Percentiles rank a stretch among this genome's conserved stretches.
Conservation (phyloP, 2,113 vertebrate genomes). For the Laticauda colubrina region DNA sequence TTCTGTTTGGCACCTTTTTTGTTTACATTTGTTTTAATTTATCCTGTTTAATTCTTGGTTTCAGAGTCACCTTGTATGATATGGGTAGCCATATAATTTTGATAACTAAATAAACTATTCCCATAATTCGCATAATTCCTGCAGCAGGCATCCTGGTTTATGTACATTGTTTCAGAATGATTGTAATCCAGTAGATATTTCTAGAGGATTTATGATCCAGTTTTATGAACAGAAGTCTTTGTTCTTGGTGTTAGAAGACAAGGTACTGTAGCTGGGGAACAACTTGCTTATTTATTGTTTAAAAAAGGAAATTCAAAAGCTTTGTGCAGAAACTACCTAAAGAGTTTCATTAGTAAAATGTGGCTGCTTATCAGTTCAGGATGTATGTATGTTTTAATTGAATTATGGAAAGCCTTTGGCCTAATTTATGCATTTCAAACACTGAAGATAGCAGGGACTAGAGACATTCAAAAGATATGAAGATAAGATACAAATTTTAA, state of each 20-base stretch:
- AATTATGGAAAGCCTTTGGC: constrained; percentile 10
- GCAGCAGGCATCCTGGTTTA: background rate
- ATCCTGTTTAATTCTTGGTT: no score
- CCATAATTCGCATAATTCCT: background rate
- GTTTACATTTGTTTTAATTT: no score
- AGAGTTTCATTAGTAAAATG: background rate
- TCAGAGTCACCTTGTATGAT: background rate
- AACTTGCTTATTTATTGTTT: background rate
- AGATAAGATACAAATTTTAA: constrained; percentile 12
- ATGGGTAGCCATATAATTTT: background rate
- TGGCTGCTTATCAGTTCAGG: background rate
- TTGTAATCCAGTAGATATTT: background rate
- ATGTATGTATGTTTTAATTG: constrained; percentile 20
- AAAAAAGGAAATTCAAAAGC: constrained; percentile 10
- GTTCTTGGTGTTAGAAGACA: background rate
- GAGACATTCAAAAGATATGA: constrained; percentile 19
- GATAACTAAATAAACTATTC: background rate
- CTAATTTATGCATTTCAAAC: constrained; percentile 17
- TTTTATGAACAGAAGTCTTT: background rate
- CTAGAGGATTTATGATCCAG: background rate
- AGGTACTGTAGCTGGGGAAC: background rate
- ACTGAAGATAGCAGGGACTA: constrained; percentile 3
- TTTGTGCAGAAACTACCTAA: background rate
- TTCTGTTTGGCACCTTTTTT: background rate
- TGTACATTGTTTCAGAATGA: background rate